Base-by-base conservation (phyloP, 2,888 invertebrate genomes). In the Parasteatoda lunata region DNA sequence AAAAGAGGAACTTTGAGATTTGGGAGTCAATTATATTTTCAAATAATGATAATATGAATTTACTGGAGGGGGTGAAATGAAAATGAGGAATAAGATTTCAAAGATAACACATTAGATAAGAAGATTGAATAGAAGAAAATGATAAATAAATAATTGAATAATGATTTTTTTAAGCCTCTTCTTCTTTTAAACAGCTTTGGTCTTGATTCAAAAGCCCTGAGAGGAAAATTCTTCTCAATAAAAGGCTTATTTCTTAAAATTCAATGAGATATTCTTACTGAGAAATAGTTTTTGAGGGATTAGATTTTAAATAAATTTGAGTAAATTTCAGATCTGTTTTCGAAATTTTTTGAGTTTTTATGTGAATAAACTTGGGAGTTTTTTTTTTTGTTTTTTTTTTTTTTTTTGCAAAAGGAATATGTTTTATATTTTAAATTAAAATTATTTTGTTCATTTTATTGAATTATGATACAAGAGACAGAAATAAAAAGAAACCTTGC, bases 191-290 rank as follows among this genome's bases (percentile, higher is more conserved):
- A 47, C 45, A 6, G 45, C 47, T 30, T 30, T 30, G 30, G 15
- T 69, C 69, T 47, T 47, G 5, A 30, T 69, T 47, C 73, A 68
- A 77, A 49, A 15, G 15, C 72, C 77, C 59, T 78, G 15, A 15
- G 54, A 80, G 71, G 76, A 80, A 85, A 77, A 80, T 71, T 85
- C 30, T 85, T 80, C 80, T 80, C 80, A 85, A 85, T 85, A 80
- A 85, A 85, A 85, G 80, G 77, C 85, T 85, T 85, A 85, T 80
- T 85, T 85, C 85, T 85, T 85, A 86, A 86, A 81, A 86, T 86
- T 81, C 80, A 86, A 86, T 86, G 80, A 86, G 84, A 77, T 66
- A 11, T 49, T 84, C 59, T 78, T 68, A 48, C 66, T 66, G 48
- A 66, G 75, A 75, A 69, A 54, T 69, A 48, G 68, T 52, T 80